A percentile compares a stretch with the other conserved stretches of the same genome.
phyloP scores from a whole-genome alignment of 2,888 invertebrate genomes.

The Nectonema munidae region DNA sequence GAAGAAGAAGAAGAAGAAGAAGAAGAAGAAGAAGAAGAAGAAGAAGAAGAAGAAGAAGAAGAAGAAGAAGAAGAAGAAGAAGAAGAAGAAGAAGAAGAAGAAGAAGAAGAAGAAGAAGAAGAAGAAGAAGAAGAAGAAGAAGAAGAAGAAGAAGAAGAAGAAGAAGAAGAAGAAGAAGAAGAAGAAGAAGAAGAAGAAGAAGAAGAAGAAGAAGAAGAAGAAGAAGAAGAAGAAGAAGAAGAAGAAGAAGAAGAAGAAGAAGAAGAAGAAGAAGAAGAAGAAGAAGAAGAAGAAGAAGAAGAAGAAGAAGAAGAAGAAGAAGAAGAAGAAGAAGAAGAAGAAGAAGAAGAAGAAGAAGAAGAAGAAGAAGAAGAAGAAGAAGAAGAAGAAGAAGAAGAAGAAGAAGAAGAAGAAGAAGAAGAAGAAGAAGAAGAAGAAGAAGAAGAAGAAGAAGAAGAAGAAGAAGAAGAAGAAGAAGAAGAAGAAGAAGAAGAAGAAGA shows the following conservation, averaged over 20 bases:
- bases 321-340: background rate
- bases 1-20: slow-evolving; percentile 1
- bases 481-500: slow-evolving; percentile 14
- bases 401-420: slow-evolving; percentile 1
- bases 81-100: slow-evolving; percentile 13
- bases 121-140: slow-evolving; percentile 14
- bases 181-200: no score
- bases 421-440: background rate
- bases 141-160: slow-evolving; percentile 10
- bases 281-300: slow-evolving; percentile 1
- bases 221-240: slow-evolving; percentile 6
- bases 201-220: background rate
- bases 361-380: slow-evolving; percentile 13
- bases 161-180: slow-evolving; percentile 6
- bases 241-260: background rate
- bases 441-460: slow-evolving; percentile 14
- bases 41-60: background rate
- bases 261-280: background rate
- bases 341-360: background rate
- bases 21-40: no score
- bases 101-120: slow-evolving; percentile 14
- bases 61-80: slow-evolving; percentile 1
- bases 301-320: slow-evolving; percentile 7
- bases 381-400: slow-evolving; percentile 1
- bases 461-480: slow-evolving; percentile 15